These are phyloP conservation scores for Acanthopagrus latus DNA, from an alignment of 2,797 vertebrate genomes.

Conservation along the genomic window DNA sequence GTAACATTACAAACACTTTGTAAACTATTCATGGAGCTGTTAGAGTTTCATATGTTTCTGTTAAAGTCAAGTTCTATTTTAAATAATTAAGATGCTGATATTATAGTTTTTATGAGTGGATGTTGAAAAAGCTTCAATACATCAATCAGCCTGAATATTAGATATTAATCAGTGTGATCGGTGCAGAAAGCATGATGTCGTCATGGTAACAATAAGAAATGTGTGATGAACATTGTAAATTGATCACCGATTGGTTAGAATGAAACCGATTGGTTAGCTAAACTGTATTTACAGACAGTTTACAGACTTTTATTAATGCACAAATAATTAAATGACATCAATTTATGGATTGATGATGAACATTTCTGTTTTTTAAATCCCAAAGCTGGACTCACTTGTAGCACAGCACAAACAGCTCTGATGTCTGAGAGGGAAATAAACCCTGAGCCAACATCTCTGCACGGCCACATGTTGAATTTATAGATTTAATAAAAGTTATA, in stretches of 20 bases:
- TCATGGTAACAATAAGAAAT: too few species aligned
- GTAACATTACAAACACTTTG: constrained; percentile 61
- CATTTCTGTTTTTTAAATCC: not conserved
- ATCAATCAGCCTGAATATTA: not conserved
- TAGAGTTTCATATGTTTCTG: constrained; percentile 21
- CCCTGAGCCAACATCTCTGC: too few species aligned
- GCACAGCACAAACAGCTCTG: too few species aligned
- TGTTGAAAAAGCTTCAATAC: not conserved
- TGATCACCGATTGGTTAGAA: too few species aligned
- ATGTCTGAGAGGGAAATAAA: too few species aligned
- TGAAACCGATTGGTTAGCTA: too few species aligned
- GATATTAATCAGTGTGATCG: not conserved
- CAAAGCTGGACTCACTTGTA: not conserved
- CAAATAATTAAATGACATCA: too few species aligned
- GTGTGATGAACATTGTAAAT: too few species aligned
- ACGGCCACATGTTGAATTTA: too few species aligned
- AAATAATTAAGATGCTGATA: constrained; percentile 40
- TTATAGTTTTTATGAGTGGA: not conserved
- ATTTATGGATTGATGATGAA: too few species aligned
- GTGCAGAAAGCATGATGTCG: too few species aligned
- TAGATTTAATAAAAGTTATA: too few species aligned
- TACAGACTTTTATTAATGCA: not conserved
- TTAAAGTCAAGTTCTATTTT: constrained; percentile 35
- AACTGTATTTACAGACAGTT: not conserved
- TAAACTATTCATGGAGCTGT: constrained; percentile 66